Percentiles rank a stretch among this genome's conserved stretches.
Evolutionary conservation across 2,888 invertebrate genomes (phyloP).

Genomic region (Trileptium ribeirensis): DNA sequence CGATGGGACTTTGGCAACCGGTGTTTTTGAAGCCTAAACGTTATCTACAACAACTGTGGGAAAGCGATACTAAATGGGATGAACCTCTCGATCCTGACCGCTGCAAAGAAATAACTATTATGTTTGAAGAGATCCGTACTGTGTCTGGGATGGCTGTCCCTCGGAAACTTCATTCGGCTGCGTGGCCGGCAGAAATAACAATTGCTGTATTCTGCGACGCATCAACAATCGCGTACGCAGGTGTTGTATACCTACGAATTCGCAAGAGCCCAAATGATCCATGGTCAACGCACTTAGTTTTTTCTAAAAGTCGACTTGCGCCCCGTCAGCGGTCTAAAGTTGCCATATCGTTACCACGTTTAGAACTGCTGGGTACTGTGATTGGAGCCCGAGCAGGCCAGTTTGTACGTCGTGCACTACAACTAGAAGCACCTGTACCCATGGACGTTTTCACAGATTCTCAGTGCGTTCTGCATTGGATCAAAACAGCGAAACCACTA

Average conservation of each 20-base stretch:
- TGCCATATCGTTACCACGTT: neutral
- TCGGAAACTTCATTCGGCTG: neutral
- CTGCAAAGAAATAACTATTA: neutral
- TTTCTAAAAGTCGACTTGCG: neutral
- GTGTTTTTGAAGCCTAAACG: conserved; percentile 34
- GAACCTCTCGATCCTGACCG: conserved; percentile 20
- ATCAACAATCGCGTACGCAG: conserved; percentile 35
- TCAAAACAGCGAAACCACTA: conserved; percentile 20
- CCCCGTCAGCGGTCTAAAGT: neutral
- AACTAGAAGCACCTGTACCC: neutral
- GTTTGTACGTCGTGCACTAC: neutral
- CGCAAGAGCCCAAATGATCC: neutral
- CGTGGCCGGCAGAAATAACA: neutral
- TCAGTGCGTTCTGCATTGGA: conserved; percentile 35
- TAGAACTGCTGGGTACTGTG: neutral
- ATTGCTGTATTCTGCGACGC: conserved; percentile 39
- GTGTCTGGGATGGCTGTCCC: neutral
- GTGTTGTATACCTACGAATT: conserved; percentile 31
- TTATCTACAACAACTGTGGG: conserved; percentile 41
- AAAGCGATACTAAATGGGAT: conserved; percentile 37
- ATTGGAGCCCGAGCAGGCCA: neutral
- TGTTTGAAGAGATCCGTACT: neutral
- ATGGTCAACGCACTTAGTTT: neutral
- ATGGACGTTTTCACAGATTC: conserved; percentile 30
- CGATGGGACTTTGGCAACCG: conserved; percentile 33